Percentiles rank a stretch among this genome's conserved stretches.
Evolutionary conservation across 35 echinoderm and acorn worm genomes (phyloP).

Genomic region (Patiria miniata): DNA sequence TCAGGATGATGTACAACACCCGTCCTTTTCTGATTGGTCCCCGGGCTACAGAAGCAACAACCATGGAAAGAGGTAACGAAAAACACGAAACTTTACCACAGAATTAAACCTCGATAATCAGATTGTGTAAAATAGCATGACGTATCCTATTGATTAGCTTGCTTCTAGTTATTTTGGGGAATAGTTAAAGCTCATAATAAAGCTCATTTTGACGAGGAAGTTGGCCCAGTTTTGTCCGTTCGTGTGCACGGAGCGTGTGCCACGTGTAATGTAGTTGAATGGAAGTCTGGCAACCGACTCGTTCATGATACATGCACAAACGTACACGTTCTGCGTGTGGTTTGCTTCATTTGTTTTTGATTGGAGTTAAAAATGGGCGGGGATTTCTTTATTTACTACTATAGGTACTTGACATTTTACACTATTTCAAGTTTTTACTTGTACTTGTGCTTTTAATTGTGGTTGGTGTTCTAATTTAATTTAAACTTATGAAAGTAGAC

Average conservation of each 20-base stretch:
- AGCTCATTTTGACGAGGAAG: not conserved
- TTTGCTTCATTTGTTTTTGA: not conserved
- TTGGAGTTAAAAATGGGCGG: not conserved
- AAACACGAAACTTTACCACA: not conserved
- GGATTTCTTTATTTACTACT: not conserved
- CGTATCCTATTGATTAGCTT: not conserved
- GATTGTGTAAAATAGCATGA: not conserved
- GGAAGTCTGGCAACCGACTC: not conserved
- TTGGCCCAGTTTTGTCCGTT: not conserved
- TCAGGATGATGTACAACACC: not conserved
- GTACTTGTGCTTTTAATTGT: not conserved
- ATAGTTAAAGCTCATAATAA: not conserved
- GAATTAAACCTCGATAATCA: not conserved
- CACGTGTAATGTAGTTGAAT: conserved; percentile 12
- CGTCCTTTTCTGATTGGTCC: conserved; percentile 17
- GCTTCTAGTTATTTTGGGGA: not conserved
- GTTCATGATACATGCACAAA: not conserved
- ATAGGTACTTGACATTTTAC: not conserved
- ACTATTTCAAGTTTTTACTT: not conserved
- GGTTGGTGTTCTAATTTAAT: not conserved
- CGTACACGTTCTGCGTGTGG: not conserved
- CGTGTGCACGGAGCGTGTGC: not conserved
- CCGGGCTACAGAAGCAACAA: not conserved
- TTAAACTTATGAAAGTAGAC: not conserved
- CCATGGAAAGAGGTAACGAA: conserved; percentile 20